A percentile compares a stretch with the other conserved stretches of the same genome.
Evolutionary conservation across 2,888 invertebrate species (phyloP).

Genomic region (Tetramorium bicarinatum): DNA sequence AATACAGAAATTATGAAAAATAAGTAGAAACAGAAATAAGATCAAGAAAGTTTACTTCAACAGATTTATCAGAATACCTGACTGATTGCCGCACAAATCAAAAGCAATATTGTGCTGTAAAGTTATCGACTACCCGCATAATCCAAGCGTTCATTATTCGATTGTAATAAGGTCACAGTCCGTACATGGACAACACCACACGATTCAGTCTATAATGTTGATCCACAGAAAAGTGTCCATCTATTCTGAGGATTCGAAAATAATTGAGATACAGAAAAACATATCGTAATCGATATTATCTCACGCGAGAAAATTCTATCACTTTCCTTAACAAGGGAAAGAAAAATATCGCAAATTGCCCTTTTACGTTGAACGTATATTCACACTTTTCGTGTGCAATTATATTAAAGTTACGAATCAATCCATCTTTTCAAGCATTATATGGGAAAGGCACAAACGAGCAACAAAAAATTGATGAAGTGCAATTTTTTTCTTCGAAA

Average conservation of each 20-base stretch:
- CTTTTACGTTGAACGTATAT: neutral
- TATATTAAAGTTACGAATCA: conserved; percentile 22
- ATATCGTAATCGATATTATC: neutral
- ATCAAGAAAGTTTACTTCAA: neutral
- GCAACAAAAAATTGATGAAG: neutral
- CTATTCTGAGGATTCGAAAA: neutral
- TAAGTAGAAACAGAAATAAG: neutral
- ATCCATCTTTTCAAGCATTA: neutral
- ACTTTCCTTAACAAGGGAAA: neutral
- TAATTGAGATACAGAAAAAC: neutral
- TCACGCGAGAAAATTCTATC: conserved; percentile 6
- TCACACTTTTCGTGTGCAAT: conserved; percentile 12
- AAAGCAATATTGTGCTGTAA: neutral
- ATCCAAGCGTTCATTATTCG: neutral
- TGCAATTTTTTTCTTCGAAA: neutral
- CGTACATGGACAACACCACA: neutral
- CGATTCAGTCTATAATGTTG: conserved; percentile 16
- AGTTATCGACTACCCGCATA: neutral
- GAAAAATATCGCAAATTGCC: conserved; percentile 13
- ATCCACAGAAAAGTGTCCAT: conserved; percentile 34
- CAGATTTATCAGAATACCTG: conserved; percentile 16
- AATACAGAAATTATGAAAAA: neutral
- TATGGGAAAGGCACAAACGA: conserved; percentile 7
- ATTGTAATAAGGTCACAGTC: conserved; percentile 33
- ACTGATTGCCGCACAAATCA: neutral